Base-by-base conservation (phyloP, 1,140 invertebrate species). In the Pogonomyrmex barbatus region DNA sequence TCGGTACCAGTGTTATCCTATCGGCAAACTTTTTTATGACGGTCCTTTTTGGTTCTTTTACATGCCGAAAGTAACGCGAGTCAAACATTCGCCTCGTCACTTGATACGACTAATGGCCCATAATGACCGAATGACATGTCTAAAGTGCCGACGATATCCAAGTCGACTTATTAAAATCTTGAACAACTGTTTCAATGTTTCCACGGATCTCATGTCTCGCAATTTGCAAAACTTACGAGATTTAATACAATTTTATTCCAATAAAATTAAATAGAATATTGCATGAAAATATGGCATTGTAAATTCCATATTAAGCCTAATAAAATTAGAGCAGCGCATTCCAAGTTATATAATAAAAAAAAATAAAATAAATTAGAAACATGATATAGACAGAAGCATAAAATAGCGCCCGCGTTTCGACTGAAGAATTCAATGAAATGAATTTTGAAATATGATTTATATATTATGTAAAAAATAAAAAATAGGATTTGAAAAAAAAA, bases 61-160 rank as follows among this genome's bases (percentile, higher is more conserved):
- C 36, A 62, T 24, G 8, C 62, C 39, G 52, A 75, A 75, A n/a
- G 75, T 85, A 91, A 87, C 8, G 24, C 42, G 85, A 90, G 82
- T 75, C 73, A 65, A 87, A 54, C 45, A 52, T 62, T 88, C 54
- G 67, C 62, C 60, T 70, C 9, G 89, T 89, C 85, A 91, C 63
- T 89, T 54, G 90, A 91, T 56, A 91, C 88, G 79, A 78, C 88
- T 91, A 91, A 91, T 91, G 88, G 45, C 33, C 47, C 81, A 77
- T 91, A 91, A 91, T 90, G 89, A 91, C 88, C 82, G 56, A 42
- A 17, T 63, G 76, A 89, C 86, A 67, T 36, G 71, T 82, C 60
- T 62, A 36, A 65, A 60, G 33, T 58, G 47, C 60, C 56, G n/a
- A 76, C 33, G 45, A 90, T 73, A 84, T 45, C 65, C 75, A 73